These are phyloP conservation scores for Coremacera marginata DNA, from an alignment of 2,888 invertebrate species.

Conservation along the genomic window DNA sequence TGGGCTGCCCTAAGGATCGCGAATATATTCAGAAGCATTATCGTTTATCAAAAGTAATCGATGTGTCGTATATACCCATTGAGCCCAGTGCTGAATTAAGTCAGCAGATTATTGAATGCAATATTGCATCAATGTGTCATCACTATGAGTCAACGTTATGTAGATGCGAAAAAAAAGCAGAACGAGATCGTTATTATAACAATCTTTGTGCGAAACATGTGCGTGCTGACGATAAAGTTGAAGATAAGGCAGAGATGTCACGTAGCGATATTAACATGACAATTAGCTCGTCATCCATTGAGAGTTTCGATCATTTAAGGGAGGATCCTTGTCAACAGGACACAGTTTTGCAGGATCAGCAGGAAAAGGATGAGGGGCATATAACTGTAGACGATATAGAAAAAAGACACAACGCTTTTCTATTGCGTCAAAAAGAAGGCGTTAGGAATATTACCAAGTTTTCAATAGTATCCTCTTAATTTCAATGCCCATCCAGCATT, in stretches of 20 bases:
- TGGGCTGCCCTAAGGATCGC: conserved; percentile 13
- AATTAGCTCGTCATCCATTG: background rate
- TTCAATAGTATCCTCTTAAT: too few relatives aligned
- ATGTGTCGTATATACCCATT: background rate
- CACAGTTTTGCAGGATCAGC: too few relatives aligned
- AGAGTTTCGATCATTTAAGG: background rate
- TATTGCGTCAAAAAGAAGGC: too few relatives aligned
- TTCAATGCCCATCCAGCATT: too few relatives aligned
- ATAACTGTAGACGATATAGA: too few relatives aligned
- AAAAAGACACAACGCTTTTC: too few relatives aligned
- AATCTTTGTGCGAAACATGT: background rate
- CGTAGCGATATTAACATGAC: background rate
- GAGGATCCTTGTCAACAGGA: background rate
- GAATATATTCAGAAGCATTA: conserved; percentile 19
- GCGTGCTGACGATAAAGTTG: background rate
- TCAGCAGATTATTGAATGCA: conserved; percentile 10
- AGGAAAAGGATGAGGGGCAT: background rate
- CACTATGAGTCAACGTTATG: background rate
- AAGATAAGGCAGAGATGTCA: background rate
- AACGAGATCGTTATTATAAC: conserved; percentile 18
- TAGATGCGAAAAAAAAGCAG: background rate
- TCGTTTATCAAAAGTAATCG: background rate
- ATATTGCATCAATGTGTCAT: background rate
- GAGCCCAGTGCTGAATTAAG: background rate
- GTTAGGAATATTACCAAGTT: too few relatives aligned